phyloP scores from a whole-genome alignment of 2,888 invertebrate species.

The Lacanobia wlatinum region DNA sequence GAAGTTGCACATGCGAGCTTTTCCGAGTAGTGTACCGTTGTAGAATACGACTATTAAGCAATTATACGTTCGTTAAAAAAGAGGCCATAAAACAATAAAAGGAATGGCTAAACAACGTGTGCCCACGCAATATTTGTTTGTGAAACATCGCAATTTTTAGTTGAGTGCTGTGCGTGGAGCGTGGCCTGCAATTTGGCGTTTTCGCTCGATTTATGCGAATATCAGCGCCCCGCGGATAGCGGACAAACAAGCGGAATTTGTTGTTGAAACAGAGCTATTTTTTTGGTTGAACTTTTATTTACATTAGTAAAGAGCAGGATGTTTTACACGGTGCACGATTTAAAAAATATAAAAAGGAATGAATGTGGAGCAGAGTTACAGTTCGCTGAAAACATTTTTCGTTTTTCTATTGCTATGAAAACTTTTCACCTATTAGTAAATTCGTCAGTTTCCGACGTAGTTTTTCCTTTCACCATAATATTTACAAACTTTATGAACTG shows the following conservation, averaged over 20 bases:
- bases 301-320: slow-evolving; percentile 84
- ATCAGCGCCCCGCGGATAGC: slow-evolving; percentile 85
- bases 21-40: slow-evolving; percentile 65
- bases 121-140: slow-evolving; percentile 84
- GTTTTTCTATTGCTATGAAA: slow-evolving; percentile 11
- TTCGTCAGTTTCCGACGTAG: neutral
- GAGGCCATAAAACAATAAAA: slow-evolving; percentile 79
- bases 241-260: slow-evolving; percentile 88
- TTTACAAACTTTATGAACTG: neutral
- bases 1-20: slow-evolving; percentile 69
- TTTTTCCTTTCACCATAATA: neutral
- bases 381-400: slow-evolving; percentile 19
- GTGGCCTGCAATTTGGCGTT: slow-evolving; percentile 88
- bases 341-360: slow-evolving; percentile 50
- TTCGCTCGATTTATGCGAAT: slow-evolving; percentile 88
- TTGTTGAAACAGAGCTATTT: slow-evolving; percentile 83
- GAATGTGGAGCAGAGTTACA: slow-evolving; percentile 22
- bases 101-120: slow-evolving; percentile 75
- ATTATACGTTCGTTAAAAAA: slow-evolving; percentile 69
- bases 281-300: slow-evolving; percentile 83
- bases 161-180: slow-evolving; percentile 84
- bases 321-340: slow-evolving; percentile 66
- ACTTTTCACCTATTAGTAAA: neutral
- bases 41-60: slow-evolving; percentile 69
- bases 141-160: slow-evolving; percentile 86